Conservation (phyloP, 2,797 vertebrate species). For the Galaxias olidus region DNA sequence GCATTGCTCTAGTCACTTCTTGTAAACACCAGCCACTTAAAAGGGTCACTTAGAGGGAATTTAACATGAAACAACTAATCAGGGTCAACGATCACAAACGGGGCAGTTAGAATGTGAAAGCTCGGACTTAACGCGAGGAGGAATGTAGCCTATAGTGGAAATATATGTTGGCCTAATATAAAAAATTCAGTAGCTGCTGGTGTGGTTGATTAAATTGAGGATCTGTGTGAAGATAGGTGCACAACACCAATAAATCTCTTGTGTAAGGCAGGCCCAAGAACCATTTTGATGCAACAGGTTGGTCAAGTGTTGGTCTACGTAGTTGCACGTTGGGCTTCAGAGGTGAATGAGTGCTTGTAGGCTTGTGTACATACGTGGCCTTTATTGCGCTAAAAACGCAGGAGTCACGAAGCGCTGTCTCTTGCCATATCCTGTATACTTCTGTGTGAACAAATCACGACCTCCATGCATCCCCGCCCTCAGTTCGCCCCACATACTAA, state of each 20-base stretch:
- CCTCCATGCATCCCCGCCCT: conserved; percentile 67
- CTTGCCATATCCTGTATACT: conserved; percentile 88
- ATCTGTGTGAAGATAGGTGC: too few relatives aligned
- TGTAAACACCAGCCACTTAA: conserved; percentile 19
- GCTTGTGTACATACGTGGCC: conserved; percentile 56
- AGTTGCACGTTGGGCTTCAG: conserved; percentile 2
- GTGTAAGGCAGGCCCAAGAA: too few relatives aligned
- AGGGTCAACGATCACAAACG: conserved; percentile 31
- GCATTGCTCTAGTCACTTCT: conserved; percentile 27
- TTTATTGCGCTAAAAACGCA: conserved; percentile 66
- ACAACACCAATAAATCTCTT: too few relatives aligned
- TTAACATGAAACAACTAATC: conserved; percentile 36
- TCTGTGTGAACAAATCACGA: conserved; percentile 85
- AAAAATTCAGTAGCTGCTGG: too few relatives aligned
- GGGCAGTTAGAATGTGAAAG: conserved; percentile 3
- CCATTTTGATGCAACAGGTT: background rate
- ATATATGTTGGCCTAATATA: too few relatives aligned
- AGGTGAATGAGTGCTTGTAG: background rate
- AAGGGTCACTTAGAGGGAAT: conserved; percentile 29
- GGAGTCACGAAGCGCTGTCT: conserved; percentile 86
- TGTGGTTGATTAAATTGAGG: too few relatives aligned
- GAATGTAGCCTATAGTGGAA: background rate
- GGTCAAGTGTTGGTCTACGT: background rate
- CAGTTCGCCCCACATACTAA: conserved; percentile 69
- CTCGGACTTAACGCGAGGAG: background rate